These are phyloP conservation scores for Vipera latastei DNA, from an alignment of 2,797 vertebrate species.

Conservation along the genomic window DNA sequence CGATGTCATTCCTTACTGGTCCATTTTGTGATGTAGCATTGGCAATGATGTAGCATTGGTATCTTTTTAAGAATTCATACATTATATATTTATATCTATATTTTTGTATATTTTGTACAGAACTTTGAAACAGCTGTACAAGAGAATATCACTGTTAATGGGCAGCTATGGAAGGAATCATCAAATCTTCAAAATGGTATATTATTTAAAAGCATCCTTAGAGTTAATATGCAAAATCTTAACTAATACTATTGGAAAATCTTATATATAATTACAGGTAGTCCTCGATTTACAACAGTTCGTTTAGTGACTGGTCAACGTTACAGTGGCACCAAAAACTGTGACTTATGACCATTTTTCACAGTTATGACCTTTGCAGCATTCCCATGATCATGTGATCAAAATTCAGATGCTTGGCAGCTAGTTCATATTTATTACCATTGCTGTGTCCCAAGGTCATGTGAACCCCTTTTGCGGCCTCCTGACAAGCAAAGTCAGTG, in stretches of 20 bases:
- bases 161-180: slow-evolving; percentile 79
- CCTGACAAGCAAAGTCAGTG: not conserved
- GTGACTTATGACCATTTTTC: not conserved
- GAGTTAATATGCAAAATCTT: not conserved
- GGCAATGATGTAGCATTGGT: not conserved
- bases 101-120: slow-evolving; percentile 69
- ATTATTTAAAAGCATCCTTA: slow-evolving; percentile 14
- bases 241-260: not conserved
- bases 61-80: not conserved
- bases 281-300: not conserved
- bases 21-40: not conserved
- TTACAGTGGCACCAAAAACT: not conserved
- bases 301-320: not conserved
- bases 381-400: too few species aligned
- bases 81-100: not conserved
- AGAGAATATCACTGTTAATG: slow-evolving; percentile 83
- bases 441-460: too few species aligned
- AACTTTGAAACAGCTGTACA: slow-evolving; percentile 83
- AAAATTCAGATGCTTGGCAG: too few species aligned
- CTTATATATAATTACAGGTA: not conserved
- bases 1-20: not conserved
- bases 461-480: too few species aligned
- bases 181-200: slow-evolving; percentile 65
- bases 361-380: too few species aligned
- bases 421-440: too few species aligned